Base-by-base conservation (phyloP, 1,140 invertebrate species). In the Dufourea novaeangliae region DNA sequence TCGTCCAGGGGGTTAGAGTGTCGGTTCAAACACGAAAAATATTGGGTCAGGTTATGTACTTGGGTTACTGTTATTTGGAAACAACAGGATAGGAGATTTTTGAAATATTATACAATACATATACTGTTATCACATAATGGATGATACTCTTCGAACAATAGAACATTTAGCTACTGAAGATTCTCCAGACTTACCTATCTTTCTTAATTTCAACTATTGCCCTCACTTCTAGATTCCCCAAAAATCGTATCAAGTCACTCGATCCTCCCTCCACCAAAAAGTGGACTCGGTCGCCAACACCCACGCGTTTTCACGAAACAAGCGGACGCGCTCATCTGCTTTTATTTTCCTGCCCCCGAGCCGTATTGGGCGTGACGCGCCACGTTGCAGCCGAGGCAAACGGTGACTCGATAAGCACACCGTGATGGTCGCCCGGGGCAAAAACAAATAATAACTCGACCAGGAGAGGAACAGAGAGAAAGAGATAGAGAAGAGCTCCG, bases 391-490 rank as follows among this genome's bases (percentile, higher is more conserved):
- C 85, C 87, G 87, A 85, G 86, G 87, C 88, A 84, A 89, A 89
- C 87, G 82, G 82, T 87, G 90, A 86, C 86, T 80, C 85, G 85
- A 89, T 90, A 91, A 90, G 83, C 86, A 88, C 88, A 88, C 88
- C 85, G 82, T 87, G 86, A 86, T 85, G 83, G 78, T 88, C 87
- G 78, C 80, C 85, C 37, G 50, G 78, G 87, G 87, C 87, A 91
- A 92, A 89, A 92, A 91, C 91, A 92, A 91, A 92, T 91, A 91
- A 92, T 89, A 86, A 91, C 83, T 87, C 82, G 81, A 75, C 79
- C 87, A 67, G 46, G 68, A 77, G 70, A 44, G 27, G n/a, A n/a
- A n/a, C n/a, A n/a, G n/a, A n/a, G n/a, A n/a, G n/a, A n/a, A n/a
- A n/a, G n/a, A n/a, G n/a, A n/a, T n/a, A n/a, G n/a, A n/a, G n/a